phyloP scores from a whole-genome alignment of 2,888 invertebrate genomes.

The Eudasyphora cyanicolor region DNA sequence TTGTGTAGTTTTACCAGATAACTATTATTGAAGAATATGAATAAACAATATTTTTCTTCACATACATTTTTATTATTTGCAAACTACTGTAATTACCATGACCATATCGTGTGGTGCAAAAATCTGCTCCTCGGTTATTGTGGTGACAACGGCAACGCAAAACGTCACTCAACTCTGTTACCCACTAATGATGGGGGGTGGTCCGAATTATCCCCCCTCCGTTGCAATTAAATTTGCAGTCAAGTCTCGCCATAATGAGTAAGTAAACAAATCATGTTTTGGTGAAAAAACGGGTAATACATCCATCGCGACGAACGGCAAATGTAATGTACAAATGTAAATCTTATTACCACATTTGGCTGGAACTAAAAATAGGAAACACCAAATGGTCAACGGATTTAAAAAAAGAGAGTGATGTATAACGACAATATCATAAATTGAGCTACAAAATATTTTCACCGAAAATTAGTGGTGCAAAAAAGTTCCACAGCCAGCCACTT shows the following conservation, averaged over 20 bases:
- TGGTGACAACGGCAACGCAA: not conserved
- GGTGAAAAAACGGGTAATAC: slow-evolving; percentile 1
- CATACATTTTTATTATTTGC: no score
- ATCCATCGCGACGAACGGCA: not conserved
- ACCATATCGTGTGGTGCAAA: not conserved
- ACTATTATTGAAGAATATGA: no score
- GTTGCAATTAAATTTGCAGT: slow-evolving; percentile 3
- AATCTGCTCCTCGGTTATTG: not conserved
- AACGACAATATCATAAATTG: no score
- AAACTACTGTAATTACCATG: no score
- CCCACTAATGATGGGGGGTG: not conserved
- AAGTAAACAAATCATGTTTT: slow-evolving; percentile 39
- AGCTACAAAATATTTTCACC: no score
- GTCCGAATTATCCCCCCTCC: not conserved
- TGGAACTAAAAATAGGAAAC: slow-evolving; percentile 20
- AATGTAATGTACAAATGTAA: not conserved
- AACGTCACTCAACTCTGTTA: not conserved
- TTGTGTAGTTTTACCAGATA: no score
- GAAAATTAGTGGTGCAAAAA: no score
- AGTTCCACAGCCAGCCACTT: no score
- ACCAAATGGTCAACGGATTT: no score
- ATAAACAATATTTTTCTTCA: no score
- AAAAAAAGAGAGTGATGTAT: no score
- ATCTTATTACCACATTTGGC: slow-evolving; percentile 56
- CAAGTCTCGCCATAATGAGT: slow-evolving; percentile 8